Evolutionary conservation across 2,888 invertebrate species (phyloP), one percentile per base, ranked within the genome.

Genomic region (Agrypnus murinus): DNA sequence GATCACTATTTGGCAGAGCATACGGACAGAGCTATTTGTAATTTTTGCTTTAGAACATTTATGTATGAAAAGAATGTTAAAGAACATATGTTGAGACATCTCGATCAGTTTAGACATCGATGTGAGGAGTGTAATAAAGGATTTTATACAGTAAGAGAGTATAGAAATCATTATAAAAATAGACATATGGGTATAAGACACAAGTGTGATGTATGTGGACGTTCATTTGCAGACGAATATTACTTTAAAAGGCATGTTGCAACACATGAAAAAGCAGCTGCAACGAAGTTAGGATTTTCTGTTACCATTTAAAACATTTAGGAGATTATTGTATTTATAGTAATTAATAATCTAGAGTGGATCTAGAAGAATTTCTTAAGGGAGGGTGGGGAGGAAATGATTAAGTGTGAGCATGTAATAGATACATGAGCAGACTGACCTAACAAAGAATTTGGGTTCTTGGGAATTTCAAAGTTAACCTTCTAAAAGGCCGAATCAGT

Each of bases 61-160:
- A 84, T 85, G 84, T 85, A 85, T 75, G 85, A 85, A 75, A 85
- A 85, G 68, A 85, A 86, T 72, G 84, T 86, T 46, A 85, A 85
- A 65, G 84, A 85, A 71, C 85, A 85, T 64, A 85, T 85, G 84
- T 68, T 85, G 55, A 79, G 85, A 38, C 85, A 85, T 75, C 76
- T 85, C 72, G 85, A 85, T 76, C 85, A 85, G 75, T 86, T 85
- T 74, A 77, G 84, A 66, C 85, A 84, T 75, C 75, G 83, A 8
- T 86, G 86, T 67, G 84, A 85, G 43, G 83, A 84, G 67, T 86
- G 86, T 69, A 84, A 83, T 71, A 86, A 85, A 75, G 86, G 86
- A 0, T 86, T 85, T 74, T 86, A 85, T 75, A 85, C 85, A 0
- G 83, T 85, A 2, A 79, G 85, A 38, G 86, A 85, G 71, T 85